These are phyloP conservation scores for Chitala chitala DNA, from an alignment of 2,113 vertebrate species.

Conservation along the genomic window DNA sequence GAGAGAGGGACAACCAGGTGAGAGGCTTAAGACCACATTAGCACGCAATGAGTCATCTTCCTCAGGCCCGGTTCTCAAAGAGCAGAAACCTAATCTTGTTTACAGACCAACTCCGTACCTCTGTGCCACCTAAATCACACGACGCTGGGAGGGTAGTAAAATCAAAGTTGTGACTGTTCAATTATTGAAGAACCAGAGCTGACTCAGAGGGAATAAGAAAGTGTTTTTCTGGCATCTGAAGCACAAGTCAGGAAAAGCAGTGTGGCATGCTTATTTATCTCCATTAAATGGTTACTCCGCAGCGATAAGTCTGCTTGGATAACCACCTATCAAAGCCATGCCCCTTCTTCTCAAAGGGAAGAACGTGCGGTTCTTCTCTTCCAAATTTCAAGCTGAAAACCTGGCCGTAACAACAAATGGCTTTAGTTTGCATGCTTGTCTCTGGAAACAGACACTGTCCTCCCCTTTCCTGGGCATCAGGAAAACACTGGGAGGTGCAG, in stretches of 20 bases:
- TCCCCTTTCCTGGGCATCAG: neutral
- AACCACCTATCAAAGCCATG: neutral
- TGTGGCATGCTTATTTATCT: too few relatives aligned
- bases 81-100: too few relatives aligned
- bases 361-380: neutral
- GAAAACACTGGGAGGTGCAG: neutral
- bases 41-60: too few relatives aligned
- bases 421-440: neutral
- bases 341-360: neutral
- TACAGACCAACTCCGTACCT: neutral
- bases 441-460: neutral
- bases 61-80: too few relatives aligned
- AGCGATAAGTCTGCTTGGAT: neutral
- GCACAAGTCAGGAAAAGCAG: conserved; percentile 1
- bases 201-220: conserved; percentile 16
- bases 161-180: neutral
- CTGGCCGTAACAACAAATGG: neutral
- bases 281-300: neutral
- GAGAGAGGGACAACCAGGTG: too few relatives aligned
- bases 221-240: conserved; percentile 15
- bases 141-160: neutral
- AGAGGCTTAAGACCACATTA: too few relatives aligned
- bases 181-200: conserved; percentile 16
- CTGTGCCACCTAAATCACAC: neutral
- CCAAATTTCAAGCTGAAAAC: neutral